Percentiles rank a stretch among this genome's conserved stretches.
Evolutionary conservation across 1,140 invertebrate genomes (phyloP).

Genomic region (Sarcophaga peregrina): DNA sequence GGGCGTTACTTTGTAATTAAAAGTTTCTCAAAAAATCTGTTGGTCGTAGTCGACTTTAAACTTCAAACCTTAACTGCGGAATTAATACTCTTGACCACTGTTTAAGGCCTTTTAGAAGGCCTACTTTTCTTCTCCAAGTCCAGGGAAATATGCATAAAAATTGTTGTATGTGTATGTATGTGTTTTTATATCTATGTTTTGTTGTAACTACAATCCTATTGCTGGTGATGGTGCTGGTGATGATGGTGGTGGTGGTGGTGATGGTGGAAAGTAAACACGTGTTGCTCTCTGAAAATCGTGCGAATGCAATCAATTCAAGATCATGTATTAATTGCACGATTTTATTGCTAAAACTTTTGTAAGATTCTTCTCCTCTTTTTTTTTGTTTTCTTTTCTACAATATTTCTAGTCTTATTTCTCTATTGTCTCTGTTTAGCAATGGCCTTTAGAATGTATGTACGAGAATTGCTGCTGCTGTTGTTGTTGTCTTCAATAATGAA

Average conservation of each 20-base stretch:
- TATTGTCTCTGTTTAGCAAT: neutral
- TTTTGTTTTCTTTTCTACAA: neutral
- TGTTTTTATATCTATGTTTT: no score
- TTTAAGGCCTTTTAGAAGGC: no score
- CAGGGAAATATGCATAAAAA: no score
- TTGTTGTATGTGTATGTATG: no score
- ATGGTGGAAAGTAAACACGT: constrained; percentile 42
- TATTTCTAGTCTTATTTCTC: neutral
- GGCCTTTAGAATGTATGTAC: neutral
- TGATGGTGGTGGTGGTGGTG: constrained; percentile 26
- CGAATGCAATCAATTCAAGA: constrained; percentile 46
- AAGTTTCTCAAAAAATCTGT: no score
- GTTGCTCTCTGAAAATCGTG: constrained; percentile 48
- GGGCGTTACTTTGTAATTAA: no score
- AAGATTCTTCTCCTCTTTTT: neutral
- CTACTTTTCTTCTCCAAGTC: no score
- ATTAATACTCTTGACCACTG: no score
- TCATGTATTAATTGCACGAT: constrained; percentile 50
- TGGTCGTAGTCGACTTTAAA: no score
- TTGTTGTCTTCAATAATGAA: neutral
- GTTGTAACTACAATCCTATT: no score
- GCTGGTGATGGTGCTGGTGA: neutral
- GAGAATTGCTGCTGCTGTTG: no score
- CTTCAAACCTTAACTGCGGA: no score
- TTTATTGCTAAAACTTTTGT: constrained; percentile 44